These are phyloP conservation scores for Diorhabda elongata DNA, from an alignment of 1,140 invertebrate genomes.

Conservation along the genomic window DNA sequence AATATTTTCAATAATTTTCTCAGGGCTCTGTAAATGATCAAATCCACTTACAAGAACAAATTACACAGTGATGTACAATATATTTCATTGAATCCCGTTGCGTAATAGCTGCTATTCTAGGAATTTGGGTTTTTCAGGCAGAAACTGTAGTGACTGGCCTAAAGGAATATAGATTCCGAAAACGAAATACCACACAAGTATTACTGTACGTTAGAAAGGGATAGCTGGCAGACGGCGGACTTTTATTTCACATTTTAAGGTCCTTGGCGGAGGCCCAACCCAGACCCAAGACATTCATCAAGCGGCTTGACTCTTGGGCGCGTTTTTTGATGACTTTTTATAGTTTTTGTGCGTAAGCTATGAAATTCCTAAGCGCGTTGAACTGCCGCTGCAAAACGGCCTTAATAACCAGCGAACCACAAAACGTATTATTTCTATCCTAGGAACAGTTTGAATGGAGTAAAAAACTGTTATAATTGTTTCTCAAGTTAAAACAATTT, in stretches of 20 bases:
- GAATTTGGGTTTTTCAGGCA: too few relatives aligned
- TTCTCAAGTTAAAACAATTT: too few relatives aligned
- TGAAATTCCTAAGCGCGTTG: not conserved
- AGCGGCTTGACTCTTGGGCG: not conserved
- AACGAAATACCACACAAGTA: not conserved
- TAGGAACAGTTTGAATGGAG: too few relatives aligned
- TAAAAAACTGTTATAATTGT: too few relatives aligned
- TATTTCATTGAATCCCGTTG: too few relatives aligned
- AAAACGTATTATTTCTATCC: too few relatives aligned
- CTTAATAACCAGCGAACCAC: too few relatives aligned
- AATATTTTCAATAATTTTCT: too few relatives aligned
- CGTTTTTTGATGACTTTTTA: not conserved
- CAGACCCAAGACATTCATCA: slow-evolving; percentile 1
- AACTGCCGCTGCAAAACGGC: not conserved
- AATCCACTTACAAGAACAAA: too few relatives aligned
- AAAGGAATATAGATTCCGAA: not conserved
- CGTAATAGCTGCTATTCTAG: too few relatives aligned
- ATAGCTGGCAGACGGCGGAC: not conserved
- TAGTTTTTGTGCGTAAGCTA: not conserved
- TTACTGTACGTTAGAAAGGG: not conserved
- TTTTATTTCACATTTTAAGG: not conserved
- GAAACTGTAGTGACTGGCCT: not conserved
- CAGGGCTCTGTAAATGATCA: too few relatives aligned
- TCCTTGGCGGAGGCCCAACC: not conserved
- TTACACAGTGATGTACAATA: too few relatives aligned